Percentiles rank a stretch among this genome's conserved stretches.
phyloP scores from a whole-genome alignment of 2,113 vertebrate genomes.

The Emydura subglobosa region DNA sequence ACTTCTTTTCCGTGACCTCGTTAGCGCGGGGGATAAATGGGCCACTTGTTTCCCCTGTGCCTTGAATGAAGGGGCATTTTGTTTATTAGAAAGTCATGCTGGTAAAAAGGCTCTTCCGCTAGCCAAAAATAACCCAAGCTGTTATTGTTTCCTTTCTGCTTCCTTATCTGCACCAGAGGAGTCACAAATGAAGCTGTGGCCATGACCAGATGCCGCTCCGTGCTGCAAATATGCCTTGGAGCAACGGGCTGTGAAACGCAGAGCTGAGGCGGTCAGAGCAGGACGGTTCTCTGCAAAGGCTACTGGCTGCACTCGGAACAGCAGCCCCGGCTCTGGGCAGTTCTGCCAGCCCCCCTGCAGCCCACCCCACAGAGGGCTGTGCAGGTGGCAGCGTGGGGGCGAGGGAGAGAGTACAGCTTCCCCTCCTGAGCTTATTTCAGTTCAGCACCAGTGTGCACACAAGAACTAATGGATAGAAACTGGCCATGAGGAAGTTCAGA shows the following conservation, averaged over 20 bases:
- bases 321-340: background rate
- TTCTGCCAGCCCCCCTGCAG: background rate
- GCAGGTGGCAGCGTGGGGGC: too few species aligned
- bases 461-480: too few species aligned
- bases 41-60: slow-evolving; percentile 11
- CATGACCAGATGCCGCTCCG: background rate
- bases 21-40: slow-evolving; percentile 22
- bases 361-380: background rate
- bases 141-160: slow-evolving; percentile 29
- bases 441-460: too few species aligned
- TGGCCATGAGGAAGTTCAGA: too few species aligned
- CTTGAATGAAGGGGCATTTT: slow-evolving; percentile 50
- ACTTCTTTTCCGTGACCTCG: background rate
- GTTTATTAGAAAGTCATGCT: slow-evolving; percentile 63
- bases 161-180: slow-evolving; percentile 52
- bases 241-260: background rate
- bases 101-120: background rate
- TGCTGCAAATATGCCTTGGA: slow-evolving; percentile 48
- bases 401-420: background rate
- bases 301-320: background rate
- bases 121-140: slow-evolving; percentile 33
- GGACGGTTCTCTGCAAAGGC: background rate
- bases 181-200: background rate
- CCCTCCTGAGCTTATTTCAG: background rate
- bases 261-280: background rate